A percentile compares a stretch with the other conserved stretches of the same genome.
Evolutionary conservation across 64 coral and sea anemone genomes (phyloP).

Genomic region (Pachyseris speciosa): DNA sequence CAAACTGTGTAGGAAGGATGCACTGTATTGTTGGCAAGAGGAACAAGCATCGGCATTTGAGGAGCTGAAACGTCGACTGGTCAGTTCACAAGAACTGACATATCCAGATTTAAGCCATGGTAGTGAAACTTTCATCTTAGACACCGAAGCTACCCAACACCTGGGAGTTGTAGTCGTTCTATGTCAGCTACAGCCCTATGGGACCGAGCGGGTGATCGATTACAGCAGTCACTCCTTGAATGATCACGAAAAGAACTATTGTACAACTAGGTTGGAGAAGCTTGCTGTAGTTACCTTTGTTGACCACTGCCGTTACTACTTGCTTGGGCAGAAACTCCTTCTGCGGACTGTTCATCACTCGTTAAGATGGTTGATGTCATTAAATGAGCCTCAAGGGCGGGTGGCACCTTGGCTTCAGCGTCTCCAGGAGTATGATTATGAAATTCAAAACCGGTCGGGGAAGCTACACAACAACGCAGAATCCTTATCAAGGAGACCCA

Average conservation of each 20-base stretch:
- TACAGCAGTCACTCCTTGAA: conserved; percentile 51
- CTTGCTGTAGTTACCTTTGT: conserved; percentile 50
- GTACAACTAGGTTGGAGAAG: conserved; percentile 47
- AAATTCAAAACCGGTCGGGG: conserved; percentile 27
- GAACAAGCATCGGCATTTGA: conserved; percentile 24
- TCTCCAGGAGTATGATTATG: conserved; percentile 41
- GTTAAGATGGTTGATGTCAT: conserved; percentile 47
- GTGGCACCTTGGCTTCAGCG: conserved; percentile 32
- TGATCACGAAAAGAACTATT: conserved; percentile 64
- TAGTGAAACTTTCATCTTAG: conserved; percentile 20
- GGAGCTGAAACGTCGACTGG: conserved; percentile 9
- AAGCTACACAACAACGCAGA: conserved; percentile 57
- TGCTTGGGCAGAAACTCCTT: conserved; percentile 14
- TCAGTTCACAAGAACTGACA: conserved; percentile 8
- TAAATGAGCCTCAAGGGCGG: conserved; percentile 21
- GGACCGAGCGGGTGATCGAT: conserved; percentile 42
- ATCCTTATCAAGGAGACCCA: conserved; percentile 35
- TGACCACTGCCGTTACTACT: conserved; percentile 50
- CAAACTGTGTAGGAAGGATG: conserved; percentile 38
- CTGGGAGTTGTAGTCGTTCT: conserved; percentile 39
- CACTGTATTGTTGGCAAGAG: neutral
- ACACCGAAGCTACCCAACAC: conserved; percentile 29
- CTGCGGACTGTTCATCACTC: conserved; percentile 46
- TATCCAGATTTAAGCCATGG: conserved; percentile 18
- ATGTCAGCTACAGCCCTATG: conserved; percentile 44